Conservation (phyloP, 2,113 vertebrate species). For the Pachypanchax playfairii region DNA sequence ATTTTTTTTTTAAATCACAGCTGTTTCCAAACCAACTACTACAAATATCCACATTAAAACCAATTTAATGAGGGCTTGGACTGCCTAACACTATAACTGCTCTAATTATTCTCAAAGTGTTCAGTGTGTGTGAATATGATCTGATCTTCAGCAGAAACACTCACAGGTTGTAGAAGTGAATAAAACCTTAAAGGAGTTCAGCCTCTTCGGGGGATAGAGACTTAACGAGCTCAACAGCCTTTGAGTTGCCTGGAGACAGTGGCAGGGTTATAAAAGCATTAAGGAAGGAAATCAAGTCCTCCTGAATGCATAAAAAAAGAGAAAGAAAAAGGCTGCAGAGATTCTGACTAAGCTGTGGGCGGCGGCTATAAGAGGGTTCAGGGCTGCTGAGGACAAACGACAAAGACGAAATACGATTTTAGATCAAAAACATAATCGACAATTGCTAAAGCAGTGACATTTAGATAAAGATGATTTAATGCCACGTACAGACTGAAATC, state of each 20-base stretch:
- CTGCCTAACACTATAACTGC: conserved; percentile 51
- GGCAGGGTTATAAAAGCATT: conserved; percentile 70
- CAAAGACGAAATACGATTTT: conserved; percentile 29
- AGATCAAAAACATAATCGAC: conserved; percentile 60
- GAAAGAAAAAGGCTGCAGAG: conserved; percentile 44
- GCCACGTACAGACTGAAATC: conserved; percentile 36
- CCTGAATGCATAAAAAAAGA: conserved; percentile 30
- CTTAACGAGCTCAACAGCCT: conserved; percentile 74
- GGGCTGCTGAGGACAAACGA: conserved; percentile 47
- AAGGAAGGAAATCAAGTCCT: conserved; percentile 67
- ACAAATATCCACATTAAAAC: conserved; percentile 56
- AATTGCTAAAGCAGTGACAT: conserved; percentile 62
- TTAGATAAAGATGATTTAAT: conserved; percentile 67
- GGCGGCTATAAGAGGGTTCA: conserved; percentile 28
- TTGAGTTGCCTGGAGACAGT: conserved; percentile 78
- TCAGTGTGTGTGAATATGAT: conserved; percentile 48
- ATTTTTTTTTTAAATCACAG: conserved; percentile 36
- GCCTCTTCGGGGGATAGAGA: conserved; percentile 66
- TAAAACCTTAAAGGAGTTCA: conserved; percentile 64
- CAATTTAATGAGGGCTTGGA: conserved; percentile 55
- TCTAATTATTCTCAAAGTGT: conserved; percentile 68
- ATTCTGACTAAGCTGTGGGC: conserved; percentile 57
- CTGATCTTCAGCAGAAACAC: conserved; percentile 59
- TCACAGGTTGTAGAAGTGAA: conserved; percentile 50
- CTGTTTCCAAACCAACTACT: conserved; percentile 36